phyloP scores from a whole-genome alignment of 1,140 invertebrate genomes.

The Andrena cerasifolii region DNA sequence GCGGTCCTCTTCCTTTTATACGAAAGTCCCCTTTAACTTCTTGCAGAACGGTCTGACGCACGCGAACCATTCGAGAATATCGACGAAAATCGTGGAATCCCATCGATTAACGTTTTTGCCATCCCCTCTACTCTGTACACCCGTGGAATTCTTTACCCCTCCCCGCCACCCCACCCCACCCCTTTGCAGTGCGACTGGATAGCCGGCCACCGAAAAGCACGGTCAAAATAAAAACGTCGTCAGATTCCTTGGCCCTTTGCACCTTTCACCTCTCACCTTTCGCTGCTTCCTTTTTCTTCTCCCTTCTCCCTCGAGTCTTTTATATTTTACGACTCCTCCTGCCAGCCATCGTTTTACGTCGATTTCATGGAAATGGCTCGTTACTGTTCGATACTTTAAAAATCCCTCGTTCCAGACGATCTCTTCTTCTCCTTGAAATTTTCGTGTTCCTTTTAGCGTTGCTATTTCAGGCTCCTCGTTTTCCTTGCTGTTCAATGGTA shows the following conservation, averaged over 20 bases:
- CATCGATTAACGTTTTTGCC: slow-evolving; percentile 36
- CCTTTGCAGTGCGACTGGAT: too few species aligned
- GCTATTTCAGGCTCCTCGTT: too few species aligned
- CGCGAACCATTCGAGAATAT: slow-evolving; percentile 57
- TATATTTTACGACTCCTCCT: too few species aligned
- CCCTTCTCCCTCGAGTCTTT: too few species aligned
- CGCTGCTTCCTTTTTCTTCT: neutral
- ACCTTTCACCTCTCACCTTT: neutral
- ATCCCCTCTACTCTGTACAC: neutral
- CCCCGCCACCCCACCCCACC: too few species aligned
- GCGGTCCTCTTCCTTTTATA: slow-evolving; percentile 38
- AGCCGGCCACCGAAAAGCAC: neutral
- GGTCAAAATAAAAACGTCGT: slow-evolving; percentile 2
- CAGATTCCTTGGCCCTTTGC: neutral
- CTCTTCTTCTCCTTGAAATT: too few species aligned
- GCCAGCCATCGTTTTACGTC: too few species aligned
- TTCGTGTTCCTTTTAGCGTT: too few species aligned
- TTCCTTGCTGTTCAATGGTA: too few species aligned
- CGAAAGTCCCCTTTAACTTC: slow-evolving; percentile 57
- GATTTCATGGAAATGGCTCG: too few species aligned
- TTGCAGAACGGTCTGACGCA: slow-evolving; percentile 22
- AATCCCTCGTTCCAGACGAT: too few species aligned
- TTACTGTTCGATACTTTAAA: too few species aligned
- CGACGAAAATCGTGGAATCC: slow-evolving; percentile 51
- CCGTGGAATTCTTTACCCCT: slow-evolving; percentile 7